Evolutionary conservation across 1,140 invertebrate species (phyloP), one percentile per base, ranked within the genome.

Genomic region (Drosophila teissieri): DNA sequence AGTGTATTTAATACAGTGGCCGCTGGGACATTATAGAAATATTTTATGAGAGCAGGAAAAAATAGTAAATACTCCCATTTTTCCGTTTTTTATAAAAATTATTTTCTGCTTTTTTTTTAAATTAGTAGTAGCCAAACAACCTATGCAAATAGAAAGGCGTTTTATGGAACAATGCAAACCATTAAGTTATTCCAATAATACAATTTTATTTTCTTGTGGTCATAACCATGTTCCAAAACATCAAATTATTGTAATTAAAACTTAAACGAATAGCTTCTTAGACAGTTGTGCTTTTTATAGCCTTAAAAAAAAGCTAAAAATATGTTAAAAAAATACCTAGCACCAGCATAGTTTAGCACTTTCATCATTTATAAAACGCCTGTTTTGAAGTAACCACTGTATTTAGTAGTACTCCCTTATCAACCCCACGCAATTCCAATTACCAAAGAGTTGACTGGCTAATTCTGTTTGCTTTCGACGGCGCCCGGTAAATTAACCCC

Each of bases 381-480:
- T 4, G 10, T 2, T 48, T 31, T 14, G 42, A 8, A 45, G 4
- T 49, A 52, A 57, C 36, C 37, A 67, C 64, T 68, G 61, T 70
- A 34, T 15, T 46, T 34, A 34, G 15, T 4, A 7, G 15, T 24
- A 44, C 27, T 24, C 8, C 34, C 12, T 48, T 70, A 69, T 56
- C 67, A 69, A 70, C 67, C 67, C 67, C 36, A 31, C 10, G 17
- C 22, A 34, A 42, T 36, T 42, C 24, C 44, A 40, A 60, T 60
- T 73, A 55, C 27, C 64, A 49, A 55, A 17, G 40, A 51, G 70
- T 73, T 83, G 78, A 82, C 61, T 69, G 77, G 64, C 82, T 88
- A 86, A 86, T 86, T 78, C 83, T 86, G 69, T 86, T 86, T 86
- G 62, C 57, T 73, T 88, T 88, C 36, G 34, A 51, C 76, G 83